Base-by-base conservation (phyloP, 2,888 invertebrate genomes). In the Lasioglossum morio region DNA sequence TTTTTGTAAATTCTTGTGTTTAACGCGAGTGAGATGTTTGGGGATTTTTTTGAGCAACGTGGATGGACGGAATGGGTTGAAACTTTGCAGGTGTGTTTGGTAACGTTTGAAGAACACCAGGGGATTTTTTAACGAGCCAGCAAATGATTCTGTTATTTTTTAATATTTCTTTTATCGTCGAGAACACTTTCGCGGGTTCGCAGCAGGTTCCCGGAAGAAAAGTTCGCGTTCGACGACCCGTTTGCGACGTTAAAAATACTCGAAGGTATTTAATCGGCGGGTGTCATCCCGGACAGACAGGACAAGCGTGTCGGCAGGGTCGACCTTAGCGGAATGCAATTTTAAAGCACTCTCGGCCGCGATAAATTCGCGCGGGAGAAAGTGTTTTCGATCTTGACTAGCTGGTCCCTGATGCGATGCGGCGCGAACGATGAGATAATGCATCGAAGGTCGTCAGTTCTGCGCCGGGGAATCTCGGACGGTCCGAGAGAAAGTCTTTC, bases 401-500 rank as follows among this genome's bases (percentile, higher is more conserved):
- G 60, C 60, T 72, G 40, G 70, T 43, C 77, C 34, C 46, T 23
- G 53, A 53, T n/a, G 23, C 53, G 53, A 53, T 53, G 53, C 27
- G 60, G 60, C 66, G 66, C 66, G 34, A 69, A 77, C 77, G 30
- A 46, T 66, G 66, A 66, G 77, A 77, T 77, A 77, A 77, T 77
- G 72, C 72, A 78, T 78, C 78, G 72, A 72, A 69, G 77, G 63
- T 77, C 77, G 66, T 77, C 53, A 53, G 27, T 46, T 70, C 70
- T 70, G 27, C 53, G 34, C 53, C 53, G 53, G 19, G 34, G 77
- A 30, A 70, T 70, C 53, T 40, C 30, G 37, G 37, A 34, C 60
- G 79, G 53, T 69, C 34, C 77, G 69, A 37, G 77, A 70, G 77
- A 77, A 77, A 77, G 77, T 77, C 77, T 69, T 77, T 77, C 77